Evolutionary conservation across 2,888 invertebrate genomes (phyloP).

Genomic region (Thecophora atra): DNA sequence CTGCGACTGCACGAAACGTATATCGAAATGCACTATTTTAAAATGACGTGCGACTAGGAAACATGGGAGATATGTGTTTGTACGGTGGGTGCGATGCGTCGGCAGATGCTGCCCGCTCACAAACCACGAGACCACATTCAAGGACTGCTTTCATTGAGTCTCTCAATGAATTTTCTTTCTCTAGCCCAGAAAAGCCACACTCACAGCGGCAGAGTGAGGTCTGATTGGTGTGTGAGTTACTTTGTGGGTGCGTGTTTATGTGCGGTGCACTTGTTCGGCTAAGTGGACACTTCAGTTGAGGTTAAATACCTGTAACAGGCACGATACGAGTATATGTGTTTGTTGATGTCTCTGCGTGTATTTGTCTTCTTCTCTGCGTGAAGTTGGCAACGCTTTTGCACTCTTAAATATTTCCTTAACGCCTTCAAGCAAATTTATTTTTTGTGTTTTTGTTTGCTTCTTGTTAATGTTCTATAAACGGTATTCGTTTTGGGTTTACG

Average conservation of each 20-base stretch:
- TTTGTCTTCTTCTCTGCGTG: neutral
- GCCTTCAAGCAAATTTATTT: neutral
- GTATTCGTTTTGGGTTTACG: no score
- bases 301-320: neutral
- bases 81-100: neutral
- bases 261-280: neutral
- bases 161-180: no score
- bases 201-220: neutral
- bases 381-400: neutral
- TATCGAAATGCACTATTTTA: no score
- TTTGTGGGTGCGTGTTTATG: constrained; percentile 14
- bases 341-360: neutral
- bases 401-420: neutral
- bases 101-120: no score
- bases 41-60: neutral
- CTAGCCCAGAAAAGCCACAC: no score
- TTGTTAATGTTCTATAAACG: no score
- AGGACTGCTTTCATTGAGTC: neutral
- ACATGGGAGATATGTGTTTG: neutral
- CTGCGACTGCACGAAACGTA: no score
- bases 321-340: neutral
- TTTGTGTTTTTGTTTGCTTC: neutral
- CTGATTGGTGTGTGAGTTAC: neutral
- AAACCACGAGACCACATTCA: no score
- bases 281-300: constrained; percentile 24